Evolutionary conservation across 2,888 invertebrate species (phyloP).

Genomic region (Abrostola tripartita): DNA sequence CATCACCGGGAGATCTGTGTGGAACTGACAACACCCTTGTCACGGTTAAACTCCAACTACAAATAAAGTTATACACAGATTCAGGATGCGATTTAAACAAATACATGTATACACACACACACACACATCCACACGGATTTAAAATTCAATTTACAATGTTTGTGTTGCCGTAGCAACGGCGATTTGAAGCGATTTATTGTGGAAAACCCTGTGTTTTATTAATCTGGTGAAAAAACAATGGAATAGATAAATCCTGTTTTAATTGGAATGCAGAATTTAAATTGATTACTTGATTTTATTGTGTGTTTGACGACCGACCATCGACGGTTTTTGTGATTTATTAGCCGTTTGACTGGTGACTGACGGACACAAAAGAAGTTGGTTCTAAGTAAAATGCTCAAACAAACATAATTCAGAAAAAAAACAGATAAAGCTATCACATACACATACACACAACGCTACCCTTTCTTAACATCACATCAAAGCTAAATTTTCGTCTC

Average conservation of each 20-base stretch:
- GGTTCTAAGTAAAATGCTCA: no score
- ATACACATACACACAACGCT: no score
- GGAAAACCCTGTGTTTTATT: slow-evolving; percentile 32
- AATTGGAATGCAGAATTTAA: slow-evolving; percentile 26
- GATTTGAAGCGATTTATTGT: slow-evolving; percentile 37
- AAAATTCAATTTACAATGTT: slow-evolving; percentile 51
- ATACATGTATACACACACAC: slow-evolving; percentile 41
- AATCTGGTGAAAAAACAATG: slow-evolving; percentile 42
- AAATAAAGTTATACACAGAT: slow-evolving; percentile 59
- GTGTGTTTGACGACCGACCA: background rate
- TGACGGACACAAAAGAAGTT: no score
- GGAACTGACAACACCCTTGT: slow-evolving; percentile 69
- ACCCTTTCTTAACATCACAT: no score
- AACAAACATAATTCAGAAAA: no score
- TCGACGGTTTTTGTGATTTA: background rate
- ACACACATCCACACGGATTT: slow-evolving; percentile 10
- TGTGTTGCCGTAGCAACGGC: slow-evolving; percentile 32
- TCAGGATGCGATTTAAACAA: slow-evolving; percentile 45
- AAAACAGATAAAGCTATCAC: no score
- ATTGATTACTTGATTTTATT: slow-evolving; percentile 1
- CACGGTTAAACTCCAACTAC: slow-evolving; percentile 56
- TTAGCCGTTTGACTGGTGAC: no score
- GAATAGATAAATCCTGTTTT: slow-evolving; percentile 32
- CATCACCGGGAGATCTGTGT: slow-evolving; percentile 45
- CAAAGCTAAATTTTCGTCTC: no score